These are phyloP conservation scores for Clusia tigrina DNA, from an alignment of 2,888 invertebrate genomes.

Conservation along the genomic window DNA sequence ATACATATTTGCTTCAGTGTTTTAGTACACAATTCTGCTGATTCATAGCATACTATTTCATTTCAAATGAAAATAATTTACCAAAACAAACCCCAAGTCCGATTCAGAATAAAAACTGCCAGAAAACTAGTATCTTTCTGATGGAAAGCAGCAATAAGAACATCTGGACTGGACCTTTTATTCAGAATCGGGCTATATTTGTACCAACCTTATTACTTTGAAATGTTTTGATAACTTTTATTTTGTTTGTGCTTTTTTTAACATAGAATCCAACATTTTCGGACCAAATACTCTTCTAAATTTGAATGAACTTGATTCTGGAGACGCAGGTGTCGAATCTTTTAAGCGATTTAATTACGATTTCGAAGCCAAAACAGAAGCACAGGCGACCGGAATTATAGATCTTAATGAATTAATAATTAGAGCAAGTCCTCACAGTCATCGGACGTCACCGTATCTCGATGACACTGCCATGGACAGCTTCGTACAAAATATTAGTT, in stretches of 20 bases:
- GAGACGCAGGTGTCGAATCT: conserved; percentile 80
- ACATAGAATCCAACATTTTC: conserved; percentile 72
- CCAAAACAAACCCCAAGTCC: too few relatives aligned
- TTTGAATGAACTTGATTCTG: conserved; percentile 79
- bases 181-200: too few relatives aligned
- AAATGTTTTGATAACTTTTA: background rate
- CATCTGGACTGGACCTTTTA: too few relatives aligned
- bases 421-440: conserved; percentile 48
- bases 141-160: too few relatives aligned
- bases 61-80: too few relatives aligned
- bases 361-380: conserved; percentile 75
- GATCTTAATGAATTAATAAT: conserved; percentile 81
- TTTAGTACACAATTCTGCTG: too few relatives aligned
- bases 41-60: too few relatives aligned
- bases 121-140: too few relatives aligned
- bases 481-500: conserved; percentile 60
- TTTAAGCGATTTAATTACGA: conserved; percentile 88
- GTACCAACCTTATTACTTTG: too few relatives aligned
- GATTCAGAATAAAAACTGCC: too few relatives aligned
- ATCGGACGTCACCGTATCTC: conserved; percentile 60
- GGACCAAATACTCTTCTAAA: conserved; percentile 83
- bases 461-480: conserved; percentile 58
- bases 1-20: too few relatives aligned
- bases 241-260: conserved; percentile 12
- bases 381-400: conserved; percentile 80